phyloP scores from a whole-genome alignment of 1,140 invertebrate genomes.

The Plectus sambesii region DNA sequence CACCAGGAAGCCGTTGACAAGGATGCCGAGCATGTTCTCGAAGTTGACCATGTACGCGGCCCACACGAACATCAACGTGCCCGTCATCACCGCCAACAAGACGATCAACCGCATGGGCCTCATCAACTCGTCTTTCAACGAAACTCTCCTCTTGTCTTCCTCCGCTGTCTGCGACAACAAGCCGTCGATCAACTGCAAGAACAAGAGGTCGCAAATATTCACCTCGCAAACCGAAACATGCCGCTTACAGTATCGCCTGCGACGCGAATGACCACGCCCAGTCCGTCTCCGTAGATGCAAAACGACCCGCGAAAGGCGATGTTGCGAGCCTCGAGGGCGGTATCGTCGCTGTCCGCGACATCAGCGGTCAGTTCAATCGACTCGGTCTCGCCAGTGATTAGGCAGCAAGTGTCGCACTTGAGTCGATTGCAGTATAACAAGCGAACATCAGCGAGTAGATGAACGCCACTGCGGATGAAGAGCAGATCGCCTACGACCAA shows the following conservation, averaged over 20 bases:
- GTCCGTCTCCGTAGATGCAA: slow-evolving; percentile 42
- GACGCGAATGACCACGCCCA: slow-evolving; percentile 55
- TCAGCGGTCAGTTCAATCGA: slow-evolving; percentile 57
- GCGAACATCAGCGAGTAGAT: slow-evolving; percentile 82
- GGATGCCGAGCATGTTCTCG: slow-evolving; percentile 93
- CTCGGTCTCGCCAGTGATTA: slow-evolving; percentile 63
- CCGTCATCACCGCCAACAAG: slow-evolving; percentile 79
- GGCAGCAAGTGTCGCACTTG: slow-evolving; percentile 65
- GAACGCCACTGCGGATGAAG: slow-evolving; percentile 82
- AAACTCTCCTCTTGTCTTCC: slow-evolving; percentile 87
- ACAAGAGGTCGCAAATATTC: background rate
- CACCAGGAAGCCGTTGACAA: slow-evolving; percentile 60
- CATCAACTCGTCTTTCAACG: slow-evolving; percentile 93
- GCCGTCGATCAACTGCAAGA: slow-evolving; percentile 64
- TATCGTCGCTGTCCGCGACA: too few species aligned
- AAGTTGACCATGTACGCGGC: slow-evolving; percentile 73
- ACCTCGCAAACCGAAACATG: too few species aligned
- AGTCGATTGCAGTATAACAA: slow-evolving; percentile 77
- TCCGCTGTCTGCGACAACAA: slow-evolving; percentile 93
- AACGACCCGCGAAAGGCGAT: slow-evolving; percentile 43
- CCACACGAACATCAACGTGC: slow-evolving; percentile 25
- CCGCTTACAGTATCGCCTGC: slow-evolving; percentile 86
- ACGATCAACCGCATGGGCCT: slow-evolving; percentile 99
- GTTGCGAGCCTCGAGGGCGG: slow-evolving; percentile 28
- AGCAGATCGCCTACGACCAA: slow-evolving; percentile 82